Evolutionary conservation across 2,797 vertebrate genomes (phyloP).

Genomic region (Tinamus major): DNA sequence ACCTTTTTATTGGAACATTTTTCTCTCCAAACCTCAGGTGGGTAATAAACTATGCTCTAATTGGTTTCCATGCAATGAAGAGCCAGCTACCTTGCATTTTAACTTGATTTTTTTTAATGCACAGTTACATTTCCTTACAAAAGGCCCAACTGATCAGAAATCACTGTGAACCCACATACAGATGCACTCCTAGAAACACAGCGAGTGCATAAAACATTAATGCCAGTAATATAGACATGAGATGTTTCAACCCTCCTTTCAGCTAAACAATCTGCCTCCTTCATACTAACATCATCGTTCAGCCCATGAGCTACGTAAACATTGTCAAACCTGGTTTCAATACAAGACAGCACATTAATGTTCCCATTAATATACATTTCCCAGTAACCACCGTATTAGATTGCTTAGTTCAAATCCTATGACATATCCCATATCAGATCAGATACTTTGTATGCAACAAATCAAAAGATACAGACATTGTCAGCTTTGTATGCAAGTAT

Average conservation of each 20-base stretch:
- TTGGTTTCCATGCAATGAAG: conserved; percentile 29
- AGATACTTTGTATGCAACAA: not conserved
- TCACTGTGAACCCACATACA: conserved; percentile 36
- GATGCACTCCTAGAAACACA: conserved; percentile 33
- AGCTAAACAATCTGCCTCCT: conserved; percentile 65
- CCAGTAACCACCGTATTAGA: conserved; percentile 43
- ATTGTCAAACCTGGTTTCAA: conserved; percentile 70
- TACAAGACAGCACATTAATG: conserved; percentile 48
- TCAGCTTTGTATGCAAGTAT: not conserved
- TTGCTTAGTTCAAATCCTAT: conserved; percentile 45
- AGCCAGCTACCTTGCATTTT: conserved; percentile 30
- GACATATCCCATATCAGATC: conserved; percentile 15
- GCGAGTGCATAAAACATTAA: conserved; percentile 55
- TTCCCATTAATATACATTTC: conserved; percentile 47
- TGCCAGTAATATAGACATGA: conserved; percentile 44
- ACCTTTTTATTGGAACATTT: conserved; percentile 11
- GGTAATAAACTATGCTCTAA: conserved; percentile 44
- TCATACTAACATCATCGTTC: conserved; percentile 47
- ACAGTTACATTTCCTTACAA: conserved; percentile 43
- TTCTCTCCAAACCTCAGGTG: conserved; percentile 24
- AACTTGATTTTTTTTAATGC: not conserved
- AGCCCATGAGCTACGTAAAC: conserved; percentile 65
- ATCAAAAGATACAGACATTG: not conserved
- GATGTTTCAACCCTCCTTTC: conserved; percentile 58
- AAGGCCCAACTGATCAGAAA: conserved; percentile 51